A percentile compares a stretch with the other conserved stretches of the same genome.
These are phyloP conservation scores for Empidonax alnorum DNA, from an alignment of 2,113 vertebrate genomes.

Conservation along the genomic window DNA sequence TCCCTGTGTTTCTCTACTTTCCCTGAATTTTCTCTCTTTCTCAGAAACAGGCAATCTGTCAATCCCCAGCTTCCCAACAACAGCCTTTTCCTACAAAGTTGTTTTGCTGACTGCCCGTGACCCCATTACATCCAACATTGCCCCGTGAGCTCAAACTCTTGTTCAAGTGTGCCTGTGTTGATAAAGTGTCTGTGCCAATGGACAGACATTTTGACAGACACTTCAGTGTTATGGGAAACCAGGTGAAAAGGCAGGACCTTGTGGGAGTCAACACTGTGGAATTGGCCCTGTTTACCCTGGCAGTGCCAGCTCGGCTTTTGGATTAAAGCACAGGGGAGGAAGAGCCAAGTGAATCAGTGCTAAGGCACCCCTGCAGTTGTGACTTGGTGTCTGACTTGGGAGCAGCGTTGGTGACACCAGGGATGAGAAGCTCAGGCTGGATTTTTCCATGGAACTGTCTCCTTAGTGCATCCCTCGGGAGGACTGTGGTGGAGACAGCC, in stretches of 20 bases:
- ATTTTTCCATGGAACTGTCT: background rate
- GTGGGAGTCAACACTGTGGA: background rate
- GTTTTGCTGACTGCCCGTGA: background rate
- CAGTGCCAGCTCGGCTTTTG: background rate
- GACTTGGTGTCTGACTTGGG: background rate
- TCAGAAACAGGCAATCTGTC: background rate
- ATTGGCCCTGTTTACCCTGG: background rate
- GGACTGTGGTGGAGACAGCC: background rate
- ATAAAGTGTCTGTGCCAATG: background rate
- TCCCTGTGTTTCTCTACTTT: background rate
- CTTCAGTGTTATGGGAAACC: background rate
- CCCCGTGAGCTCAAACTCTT: background rate
- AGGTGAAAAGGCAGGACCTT: background rate
- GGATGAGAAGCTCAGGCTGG: background rate
- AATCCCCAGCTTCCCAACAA: background rate
- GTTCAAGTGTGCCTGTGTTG: background rate
- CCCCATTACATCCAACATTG: accelerated
- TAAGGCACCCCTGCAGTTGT: background rate
- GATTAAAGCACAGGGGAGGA: background rate
- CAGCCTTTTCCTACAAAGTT: background rate
- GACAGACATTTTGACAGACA: background rate
- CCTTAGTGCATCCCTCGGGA: background rate
- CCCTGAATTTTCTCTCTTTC: background rate
- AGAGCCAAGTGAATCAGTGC: background rate
- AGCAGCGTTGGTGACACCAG: background rate